Conservation (phyloP, 2,888 invertebrate genomes). For the Azorinus chamasolen region DNA sequence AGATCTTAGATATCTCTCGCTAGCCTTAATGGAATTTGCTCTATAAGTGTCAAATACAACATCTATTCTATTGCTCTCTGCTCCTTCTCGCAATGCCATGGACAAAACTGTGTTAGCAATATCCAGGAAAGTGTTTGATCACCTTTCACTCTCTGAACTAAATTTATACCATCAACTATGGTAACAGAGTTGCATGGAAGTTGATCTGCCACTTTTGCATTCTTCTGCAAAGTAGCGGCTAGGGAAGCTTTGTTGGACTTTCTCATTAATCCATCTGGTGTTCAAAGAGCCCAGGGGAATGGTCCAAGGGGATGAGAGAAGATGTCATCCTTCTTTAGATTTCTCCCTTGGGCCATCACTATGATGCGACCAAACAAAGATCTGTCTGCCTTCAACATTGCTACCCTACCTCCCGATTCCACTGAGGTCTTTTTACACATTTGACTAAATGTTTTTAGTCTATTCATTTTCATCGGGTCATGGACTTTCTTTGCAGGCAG, state of each 20-base stretch:
- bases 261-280: not conserved
- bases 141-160: not conserved
- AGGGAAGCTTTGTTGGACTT: not conserved
- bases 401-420: not conserved
- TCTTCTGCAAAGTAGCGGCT: slow-evolving; percentile 20
- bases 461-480: not conserved
- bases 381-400: not conserved
- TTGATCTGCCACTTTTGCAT: not conserved
- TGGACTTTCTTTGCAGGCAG: not conserved
- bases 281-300: not conserved
- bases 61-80: not conserved
- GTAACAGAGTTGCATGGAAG: not conserved
- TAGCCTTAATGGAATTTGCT: not conserved
- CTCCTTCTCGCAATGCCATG: not conserved
- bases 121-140: not conserved
- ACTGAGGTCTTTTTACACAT: not conserved
- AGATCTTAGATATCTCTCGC: not conserved
- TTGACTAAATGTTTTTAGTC: not conserved
- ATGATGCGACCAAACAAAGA: not conserved
- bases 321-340: too few relatives aligned
- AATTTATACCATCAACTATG: not conserved
- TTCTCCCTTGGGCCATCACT: not conserved
- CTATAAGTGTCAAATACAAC: slow-evolving; percentile 3
- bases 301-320: too few relatives aligned
- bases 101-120: not conserved